Evolutionary conservation across 2,797 vertebrate species (phyloP).

Genomic region (Euthynnus affinis): DNA sequence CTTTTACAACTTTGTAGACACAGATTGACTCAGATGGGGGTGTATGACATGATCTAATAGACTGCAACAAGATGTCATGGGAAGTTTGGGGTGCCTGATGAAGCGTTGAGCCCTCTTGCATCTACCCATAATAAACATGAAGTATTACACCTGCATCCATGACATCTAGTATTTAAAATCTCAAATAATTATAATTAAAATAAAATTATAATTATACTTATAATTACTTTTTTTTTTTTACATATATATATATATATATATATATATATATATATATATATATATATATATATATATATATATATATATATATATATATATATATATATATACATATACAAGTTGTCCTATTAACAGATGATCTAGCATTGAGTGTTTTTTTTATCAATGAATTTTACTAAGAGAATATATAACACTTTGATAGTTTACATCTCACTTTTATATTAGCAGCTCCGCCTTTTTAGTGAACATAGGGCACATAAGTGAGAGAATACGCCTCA

Average conservation of each 20-base stretch:
- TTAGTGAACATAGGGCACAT: neutral
- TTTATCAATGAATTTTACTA: neutral
- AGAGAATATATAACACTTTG: neutral
- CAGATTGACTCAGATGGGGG: slow-evolving; percentile 18
- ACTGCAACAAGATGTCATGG: slow-evolving; percentile 5
- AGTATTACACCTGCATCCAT: neutral
- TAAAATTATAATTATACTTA: no score
- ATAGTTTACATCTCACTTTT: neutral
- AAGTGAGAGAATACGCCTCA: neutral
- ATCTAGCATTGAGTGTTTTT: neutral
- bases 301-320: no score
- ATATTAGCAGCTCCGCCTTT: neutral
- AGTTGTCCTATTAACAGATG: neutral
- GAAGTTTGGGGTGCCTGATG: neutral
- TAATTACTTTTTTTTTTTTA: no score
- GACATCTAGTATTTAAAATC: no score
- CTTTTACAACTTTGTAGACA: slow-evolving; percentile 10
- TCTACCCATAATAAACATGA: neutral
- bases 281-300: no score
- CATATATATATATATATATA: no score
- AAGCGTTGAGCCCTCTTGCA: neutral
- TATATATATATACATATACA: no score
- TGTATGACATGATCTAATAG: slow-evolving; percentile 22
- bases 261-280: no score
- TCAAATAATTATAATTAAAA: no score